Evolutionary conservation across 2,113 vertebrate species (phyloP), one percentile per base, ranked within the genome.

Genomic region (Dicrurus megarhynchus): DNA sequence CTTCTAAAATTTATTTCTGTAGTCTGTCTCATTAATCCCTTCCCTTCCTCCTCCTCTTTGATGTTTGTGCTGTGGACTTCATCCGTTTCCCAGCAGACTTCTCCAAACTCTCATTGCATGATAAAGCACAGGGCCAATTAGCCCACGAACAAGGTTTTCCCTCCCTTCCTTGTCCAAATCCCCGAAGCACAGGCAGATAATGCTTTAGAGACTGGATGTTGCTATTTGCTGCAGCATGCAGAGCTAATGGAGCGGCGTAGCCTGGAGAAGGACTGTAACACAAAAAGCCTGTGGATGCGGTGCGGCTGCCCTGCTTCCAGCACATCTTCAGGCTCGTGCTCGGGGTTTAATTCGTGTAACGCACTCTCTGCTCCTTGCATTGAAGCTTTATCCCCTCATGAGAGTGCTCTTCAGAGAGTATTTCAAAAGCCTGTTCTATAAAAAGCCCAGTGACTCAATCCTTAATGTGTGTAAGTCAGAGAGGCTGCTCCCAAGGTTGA

Each of bases 51-150:
- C 87, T 91, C 56, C 73, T 89, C 90, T 96, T 96, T 96, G 90
- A 97, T 92, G 93, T 93, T 78, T 81, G 33, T 93, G 60, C 83
- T 78, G 44, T 90, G 93, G 85, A 93, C 93, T 95, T 87, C 88
- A 82, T 92, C 90, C 1, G 0, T 88, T 78, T 95, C 95, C 95
- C 93, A 76, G 16, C 80, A 89, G 95, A 89, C 21, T 95, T 61
- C 70, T 84, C 76, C 71, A 64, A 35, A n/a, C 86, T 83, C 71
- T 73, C 35, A 3, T 24, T 93, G 92, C 90, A 64, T 71, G 88
- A 92, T 94, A 93, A 96, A 97, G 93, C 95, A 91, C 55, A 8
- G 37, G 92, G 80, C 93, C 92, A 97, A 84, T 96, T 97, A 94
- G 90, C 83, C 79, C 80, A 67, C 1, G 26, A 92, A 84, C 52